Conservation (phyloP, 2,113 vertebrate species). For the Pomatorhinus ruficollis region DNA sequence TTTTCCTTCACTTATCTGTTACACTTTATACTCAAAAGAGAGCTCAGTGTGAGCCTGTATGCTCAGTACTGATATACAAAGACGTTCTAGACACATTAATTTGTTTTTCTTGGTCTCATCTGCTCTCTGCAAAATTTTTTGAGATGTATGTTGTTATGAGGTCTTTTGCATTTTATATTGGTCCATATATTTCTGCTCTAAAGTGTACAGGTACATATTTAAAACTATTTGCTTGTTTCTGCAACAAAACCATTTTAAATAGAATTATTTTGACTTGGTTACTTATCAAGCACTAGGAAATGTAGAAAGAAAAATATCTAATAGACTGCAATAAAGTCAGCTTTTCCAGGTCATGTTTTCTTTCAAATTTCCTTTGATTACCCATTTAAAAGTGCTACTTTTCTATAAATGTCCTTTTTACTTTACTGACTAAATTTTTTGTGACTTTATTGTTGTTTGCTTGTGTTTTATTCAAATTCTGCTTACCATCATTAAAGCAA, state of each 20-base stretch:
- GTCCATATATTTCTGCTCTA: background rate
- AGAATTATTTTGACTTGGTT: background rate
- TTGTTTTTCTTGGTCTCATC: background rate
- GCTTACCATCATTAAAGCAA: background rate
- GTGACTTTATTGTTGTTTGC: background rate
- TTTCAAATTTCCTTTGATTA: background rate
- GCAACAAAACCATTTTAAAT: background rate
- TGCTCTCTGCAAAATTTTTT: background rate
- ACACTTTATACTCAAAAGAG: background rate
- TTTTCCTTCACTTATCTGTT: constrained; percentile 21
- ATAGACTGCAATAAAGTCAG: background rate
- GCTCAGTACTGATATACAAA: background rate
- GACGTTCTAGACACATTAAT: background rate
- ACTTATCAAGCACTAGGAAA: background rate
- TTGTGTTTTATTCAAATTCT: background rate
- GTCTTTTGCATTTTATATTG: background rate
- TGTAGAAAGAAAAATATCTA: background rate
- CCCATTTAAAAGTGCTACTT: background rate
- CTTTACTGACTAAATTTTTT: background rate
- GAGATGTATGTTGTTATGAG: background rate
- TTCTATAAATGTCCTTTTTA: background rate
- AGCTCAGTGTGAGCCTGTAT: background rate
- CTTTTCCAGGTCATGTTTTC: background rate
- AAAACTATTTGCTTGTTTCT: background rate
- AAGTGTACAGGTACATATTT: background rate